Base-by-base conservation (phyloP, 2,888 invertebrate species). In the Venustoraphidia nigricollis region DNA sequence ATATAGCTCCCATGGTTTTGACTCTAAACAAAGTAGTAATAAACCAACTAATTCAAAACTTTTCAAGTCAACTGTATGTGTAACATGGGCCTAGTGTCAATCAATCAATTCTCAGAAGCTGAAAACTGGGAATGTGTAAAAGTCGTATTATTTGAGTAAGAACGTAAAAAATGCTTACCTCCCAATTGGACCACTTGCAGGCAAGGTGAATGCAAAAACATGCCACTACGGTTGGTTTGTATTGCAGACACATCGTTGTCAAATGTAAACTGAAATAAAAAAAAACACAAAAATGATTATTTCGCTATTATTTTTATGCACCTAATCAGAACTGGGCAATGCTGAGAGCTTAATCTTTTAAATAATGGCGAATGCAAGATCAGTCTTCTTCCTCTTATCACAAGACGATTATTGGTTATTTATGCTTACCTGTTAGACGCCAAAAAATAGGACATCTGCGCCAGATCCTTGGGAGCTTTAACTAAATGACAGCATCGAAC, bases 371-470 rank as follows among this genome's bases (percentile, higher is more conserved):
- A n/a, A n/a, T n/a, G n/a, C n/a, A n/a, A n/a, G n/a, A n/a, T n/a
- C n/a, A n/a, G n/a, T n/a, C n/a, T n/a, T n/a, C n/a, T n/a, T n/a
- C n/a, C n/a, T n/a, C n/a, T n/a, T n/a, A n/a, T n/a, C n/a, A n/a
- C n/a, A n/a, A n/a, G 14, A n/a, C n/a, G n/a, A n/a, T n/a, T n/a
- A 14, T 49, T 36, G 44, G 35, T 37, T 47, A 47, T 46, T 45
- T 46, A 17, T 41, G 56, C 62, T 63, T 64, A 88, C 88, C 88
- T 89, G 73, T 97, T 97, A 46, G 96, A 96, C 55, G 97, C 96
- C 83, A 98, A 88, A 72, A 95, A 95, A 72, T 97, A 98, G 4
- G 95, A 95, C 34, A 94, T 94, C 72, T 97, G 95, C 46, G 95
- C 93, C 61, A 97, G 75, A 69, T 96, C 94, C 73, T 94, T 94